Conservation (phyloP, 1,140 invertebrate species). For the Pteromalus puparum region DNA sequence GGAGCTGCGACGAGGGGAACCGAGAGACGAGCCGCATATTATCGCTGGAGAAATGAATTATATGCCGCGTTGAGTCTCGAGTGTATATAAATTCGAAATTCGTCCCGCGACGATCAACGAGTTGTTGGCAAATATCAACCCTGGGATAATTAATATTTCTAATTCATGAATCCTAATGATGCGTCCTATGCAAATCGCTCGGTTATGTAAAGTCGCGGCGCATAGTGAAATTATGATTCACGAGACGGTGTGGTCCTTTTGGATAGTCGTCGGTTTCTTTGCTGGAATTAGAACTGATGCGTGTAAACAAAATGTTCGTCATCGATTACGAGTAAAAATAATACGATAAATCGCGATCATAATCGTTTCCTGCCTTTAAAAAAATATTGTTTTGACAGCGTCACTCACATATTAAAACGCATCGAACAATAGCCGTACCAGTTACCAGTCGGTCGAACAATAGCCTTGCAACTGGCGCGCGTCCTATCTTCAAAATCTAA, state of each 20-base stretch:
- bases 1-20: conserved; percentile 4
- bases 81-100: conserved; percentile 34
- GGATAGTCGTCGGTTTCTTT: not conserved
- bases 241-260: too few species aligned
- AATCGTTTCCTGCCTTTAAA: not conserved
- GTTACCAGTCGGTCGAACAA: too few species aligned
- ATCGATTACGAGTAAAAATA: not conserved
- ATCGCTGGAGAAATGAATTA: conserved; percentile 40
- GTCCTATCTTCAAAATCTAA: conserved; percentile 8
- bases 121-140: not conserved
- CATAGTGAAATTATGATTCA: not conserved
- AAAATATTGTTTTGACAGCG: not conserved
- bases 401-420: not conserved
- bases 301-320: not conserved
- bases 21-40: conserved; percentile 25
- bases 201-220: conserved; percentile 7
- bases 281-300: not conserved
- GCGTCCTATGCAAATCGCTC: conserved; percentile 26
- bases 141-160: conserved; percentile 34
- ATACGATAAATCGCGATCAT: too few species aligned
- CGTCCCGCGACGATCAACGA: not conserved
- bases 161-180: conserved; percentile 40
- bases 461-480: too few species aligned
- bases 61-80: conserved; percentile 21
- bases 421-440: not conserved